phyloP scores from a whole-genome alignment of 2,113 vertebrate species.

The Heterotilapia buettikoferi region DNA sequence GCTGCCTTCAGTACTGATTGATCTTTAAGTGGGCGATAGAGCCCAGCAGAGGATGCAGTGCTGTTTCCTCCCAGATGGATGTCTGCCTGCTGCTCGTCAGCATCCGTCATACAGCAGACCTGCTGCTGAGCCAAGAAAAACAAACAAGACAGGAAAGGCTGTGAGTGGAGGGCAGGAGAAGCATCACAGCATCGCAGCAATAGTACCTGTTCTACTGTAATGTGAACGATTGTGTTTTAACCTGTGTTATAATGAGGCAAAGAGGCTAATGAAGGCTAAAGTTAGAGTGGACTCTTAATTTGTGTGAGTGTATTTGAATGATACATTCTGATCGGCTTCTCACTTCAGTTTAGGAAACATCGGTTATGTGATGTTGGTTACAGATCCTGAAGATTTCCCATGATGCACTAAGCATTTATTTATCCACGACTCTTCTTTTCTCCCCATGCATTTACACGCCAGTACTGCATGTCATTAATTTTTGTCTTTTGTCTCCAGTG shows the following conservation, averaged over 20 bases:
- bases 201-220: not conserved
- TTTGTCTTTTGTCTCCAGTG: not conserved
- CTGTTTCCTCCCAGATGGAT: slow-evolving; percentile 32
- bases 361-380: not conserved
- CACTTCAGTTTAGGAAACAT: not conserved
- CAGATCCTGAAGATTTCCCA: not conserved
- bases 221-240: not conserved
- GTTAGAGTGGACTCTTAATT: not conserved
- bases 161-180: not conserved
- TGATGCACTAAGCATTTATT: not conserved
- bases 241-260: not conserved
- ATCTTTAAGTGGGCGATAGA: slow-evolving; percentile 40
- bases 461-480: not conserved
- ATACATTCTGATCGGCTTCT: not conserved
- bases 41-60: slow-evolving; percentile 1
- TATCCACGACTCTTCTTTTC: not conserved
- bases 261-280: not conserved
- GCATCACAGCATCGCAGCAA: not conserved
- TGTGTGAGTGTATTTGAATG: not conserved
- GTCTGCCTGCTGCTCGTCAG: slow-evolving; percentile 49
- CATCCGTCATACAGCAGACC: not conserved
- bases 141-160: not conserved
- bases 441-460: not conserved
- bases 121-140: slow-evolving; percentile 4
- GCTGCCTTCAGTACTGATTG: slow-evolving; percentile 6